Conservation (phyloP, 2,113 vertebrate species). For the Bubalus kerabau region DNA sequence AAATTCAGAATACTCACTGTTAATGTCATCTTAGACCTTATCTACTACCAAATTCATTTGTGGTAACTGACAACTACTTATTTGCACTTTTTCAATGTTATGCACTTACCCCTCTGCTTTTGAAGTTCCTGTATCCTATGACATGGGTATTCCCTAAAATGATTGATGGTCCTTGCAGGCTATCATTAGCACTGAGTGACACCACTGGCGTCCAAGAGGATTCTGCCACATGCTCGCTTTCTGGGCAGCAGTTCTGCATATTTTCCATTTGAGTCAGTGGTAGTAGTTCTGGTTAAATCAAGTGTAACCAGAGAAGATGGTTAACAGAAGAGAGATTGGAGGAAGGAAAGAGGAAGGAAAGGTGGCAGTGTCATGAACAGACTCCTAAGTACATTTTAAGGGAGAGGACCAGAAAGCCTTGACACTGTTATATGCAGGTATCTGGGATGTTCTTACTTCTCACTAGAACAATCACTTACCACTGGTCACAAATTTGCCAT, state of each 20-base stretch:
- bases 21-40: background rate
- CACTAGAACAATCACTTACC: background rate
- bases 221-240: slow-evolving; percentile 49
- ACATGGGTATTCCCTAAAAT: slow-evolving; percentile 45
- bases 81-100: background rate
- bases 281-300: slow-evolving; percentile 48
- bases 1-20: background rate
- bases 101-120: background rate
- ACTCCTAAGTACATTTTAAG: slow-evolving; percentile 2
- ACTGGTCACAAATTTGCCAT: background rate
- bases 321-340: background rate
- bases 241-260: slow-evolving; percentile 58
- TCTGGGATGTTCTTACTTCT: background rate
- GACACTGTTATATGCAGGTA: background rate
- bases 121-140: slow-evolving; percentile 31
- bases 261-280: slow-evolving; percentile 68
- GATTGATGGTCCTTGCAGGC: slow-evolving; percentile 42
- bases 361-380: background rate
- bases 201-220: slow-evolving; percentile 50
- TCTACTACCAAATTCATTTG: background rate
- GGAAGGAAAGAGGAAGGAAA: slow-evolving; percentile 43
- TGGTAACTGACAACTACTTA: background rate
- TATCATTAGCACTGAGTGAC: slow-evolving; percentile 65
- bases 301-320: slow-evolving; percentile 52
- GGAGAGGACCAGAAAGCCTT: background rate